Percentiles rank a stretch among this genome's conserved stretches.
Conservation (phyloP, 1,140 invertebrate genomes). For the Bicyclus anynana region DNA sequence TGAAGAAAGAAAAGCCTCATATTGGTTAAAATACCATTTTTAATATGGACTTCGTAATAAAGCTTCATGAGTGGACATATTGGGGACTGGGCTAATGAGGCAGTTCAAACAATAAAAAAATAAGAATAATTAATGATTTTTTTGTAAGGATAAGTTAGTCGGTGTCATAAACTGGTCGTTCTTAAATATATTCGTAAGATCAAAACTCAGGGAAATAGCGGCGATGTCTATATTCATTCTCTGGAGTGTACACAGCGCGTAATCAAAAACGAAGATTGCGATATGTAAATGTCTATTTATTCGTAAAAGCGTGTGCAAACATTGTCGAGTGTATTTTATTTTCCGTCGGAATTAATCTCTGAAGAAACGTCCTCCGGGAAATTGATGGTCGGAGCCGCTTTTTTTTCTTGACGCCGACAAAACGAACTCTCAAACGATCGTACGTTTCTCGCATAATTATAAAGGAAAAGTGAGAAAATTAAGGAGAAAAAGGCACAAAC, state of each 20-base stretch:
- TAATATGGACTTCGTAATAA: too few relatives aligned
- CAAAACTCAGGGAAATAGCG: too few relatives aligned
- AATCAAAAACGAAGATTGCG: constrained; percentile 36
- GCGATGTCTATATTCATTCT: background rate
- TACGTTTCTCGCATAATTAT: constrained; percentile 27
- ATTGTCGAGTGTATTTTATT: constrained; percentile 27
- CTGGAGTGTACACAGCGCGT: constrained; percentile 30
- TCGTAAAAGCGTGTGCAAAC: constrained; percentile 36
- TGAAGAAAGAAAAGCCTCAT: too few relatives aligned
- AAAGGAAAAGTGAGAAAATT: constrained; percentile 17
- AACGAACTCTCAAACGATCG: constrained; percentile 25
- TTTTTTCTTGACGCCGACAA: constrained; percentile 15
- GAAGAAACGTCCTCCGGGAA: constrained; percentile 22
- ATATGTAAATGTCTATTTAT: constrained; percentile 34
- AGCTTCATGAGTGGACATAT: too few relatives aligned
- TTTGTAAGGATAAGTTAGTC: too few relatives aligned
- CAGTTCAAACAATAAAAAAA: too few relatives aligned
- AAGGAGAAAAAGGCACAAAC: constrained; percentile 8
- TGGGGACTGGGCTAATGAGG: too few relatives aligned
- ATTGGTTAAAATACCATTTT: too few relatives aligned
- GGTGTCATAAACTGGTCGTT: too few relatives aligned
- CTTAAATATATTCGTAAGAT: too few relatives aligned
- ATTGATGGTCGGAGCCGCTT: constrained; percentile 25
- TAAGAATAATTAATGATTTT: too few relatives aligned
- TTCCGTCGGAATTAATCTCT: constrained; percentile 13